These are phyloP conservation scores for Propsilocerus akamusi DNA, from an alignment of 1,140 invertebrate genomes.

Conservation along the genomic window DNA sequence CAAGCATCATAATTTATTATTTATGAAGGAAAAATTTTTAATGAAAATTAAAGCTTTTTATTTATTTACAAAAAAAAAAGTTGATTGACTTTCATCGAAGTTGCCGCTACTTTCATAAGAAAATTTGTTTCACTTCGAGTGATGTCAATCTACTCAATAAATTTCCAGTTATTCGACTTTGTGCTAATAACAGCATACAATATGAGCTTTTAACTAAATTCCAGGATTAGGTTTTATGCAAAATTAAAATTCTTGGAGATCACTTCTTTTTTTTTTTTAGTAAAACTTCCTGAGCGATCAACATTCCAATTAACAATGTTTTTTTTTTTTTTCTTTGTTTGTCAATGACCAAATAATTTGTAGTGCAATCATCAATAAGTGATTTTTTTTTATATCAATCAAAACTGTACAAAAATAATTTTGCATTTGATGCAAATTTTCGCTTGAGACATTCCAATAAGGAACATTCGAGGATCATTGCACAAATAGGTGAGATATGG, in stretches of 20 bases:
- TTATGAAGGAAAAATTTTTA: background rate
- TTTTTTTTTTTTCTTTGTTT: background rate
- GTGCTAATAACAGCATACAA: background rate
- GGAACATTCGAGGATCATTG: background rate
- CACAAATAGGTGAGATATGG: background rate
- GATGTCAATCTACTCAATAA: no score
- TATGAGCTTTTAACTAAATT: background rate
- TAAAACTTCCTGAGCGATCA: background rate
- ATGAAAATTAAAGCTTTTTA: background rate
- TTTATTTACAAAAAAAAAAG: background rate
- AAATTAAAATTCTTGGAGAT: no score
- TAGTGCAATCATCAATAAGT: background rate
- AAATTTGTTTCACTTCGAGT: background rate
- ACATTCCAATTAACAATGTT: no score
- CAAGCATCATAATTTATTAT: no score
- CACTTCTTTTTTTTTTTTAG: no score
- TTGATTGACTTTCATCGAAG: no score
- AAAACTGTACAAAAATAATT: no score
- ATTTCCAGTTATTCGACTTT: no score
- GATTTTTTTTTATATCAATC: no score
- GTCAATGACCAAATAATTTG: no score
- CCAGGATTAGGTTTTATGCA: background rate
- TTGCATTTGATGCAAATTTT: no score
- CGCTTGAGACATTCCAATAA: no score
- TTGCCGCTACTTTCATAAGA: background rate